Evolutionary conservation across 1,140 invertebrate genomes (phyloP).

Genomic region (Drosophila athabasca): DNA sequence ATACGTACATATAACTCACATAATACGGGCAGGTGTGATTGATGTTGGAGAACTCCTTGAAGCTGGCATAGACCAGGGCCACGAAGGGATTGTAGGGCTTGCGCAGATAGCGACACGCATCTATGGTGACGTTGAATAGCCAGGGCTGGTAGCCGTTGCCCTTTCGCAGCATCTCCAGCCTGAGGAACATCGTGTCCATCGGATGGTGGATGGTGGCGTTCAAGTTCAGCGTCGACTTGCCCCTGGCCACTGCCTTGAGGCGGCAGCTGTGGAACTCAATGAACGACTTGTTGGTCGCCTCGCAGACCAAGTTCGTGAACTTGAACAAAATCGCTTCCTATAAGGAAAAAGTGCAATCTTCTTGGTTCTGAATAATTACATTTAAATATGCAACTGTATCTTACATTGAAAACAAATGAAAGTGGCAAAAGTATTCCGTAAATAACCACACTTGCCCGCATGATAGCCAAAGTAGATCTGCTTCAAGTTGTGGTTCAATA

Average conservation of each 20-base stretch:
- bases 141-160: background rate
- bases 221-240: background rate
- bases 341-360: too few species aligned
- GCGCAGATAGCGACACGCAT: background rate
- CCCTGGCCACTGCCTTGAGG: background rate
- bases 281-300: background rate
- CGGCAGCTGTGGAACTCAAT: background rate
- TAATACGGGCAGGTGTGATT: constrained; percentile 1
- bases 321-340: background rate
- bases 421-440: too few species aligned
- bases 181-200: background rate
- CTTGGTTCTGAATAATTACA: too few species aligned
- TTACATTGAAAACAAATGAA: too few species aligned
- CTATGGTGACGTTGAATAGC: constrained; percentile 3
- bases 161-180: background rate
- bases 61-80: background rate
- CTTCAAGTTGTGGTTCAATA: too few species aligned
- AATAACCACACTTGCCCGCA: too few species aligned
- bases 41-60: background rate
- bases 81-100: background rate
- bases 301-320: background rate
- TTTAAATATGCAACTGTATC: too few species aligned
- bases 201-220: background rate
- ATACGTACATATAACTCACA: too few species aligned
- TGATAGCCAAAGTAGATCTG: too few species aligned